Evolutionary conservation across 1,140 invertebrate species (phyloP).

Genomic region (Halictus rubicundus): DNA sequence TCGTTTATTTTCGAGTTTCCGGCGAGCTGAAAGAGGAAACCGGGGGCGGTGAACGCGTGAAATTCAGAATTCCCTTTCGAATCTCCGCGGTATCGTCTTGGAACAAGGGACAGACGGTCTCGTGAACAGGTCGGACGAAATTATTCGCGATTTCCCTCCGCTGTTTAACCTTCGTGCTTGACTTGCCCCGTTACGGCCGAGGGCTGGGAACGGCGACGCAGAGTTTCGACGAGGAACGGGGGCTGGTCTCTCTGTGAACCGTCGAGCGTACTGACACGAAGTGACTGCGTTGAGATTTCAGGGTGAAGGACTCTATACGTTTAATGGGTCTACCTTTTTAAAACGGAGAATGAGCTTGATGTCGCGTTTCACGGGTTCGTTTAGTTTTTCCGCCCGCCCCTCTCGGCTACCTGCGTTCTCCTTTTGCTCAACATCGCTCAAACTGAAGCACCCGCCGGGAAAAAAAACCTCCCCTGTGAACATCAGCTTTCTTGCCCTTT

Average conservation of each 20-base stretch:
- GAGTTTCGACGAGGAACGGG: background rate
- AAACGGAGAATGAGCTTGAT: background rate
- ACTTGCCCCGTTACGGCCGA: background rate
- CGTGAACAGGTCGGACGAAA: conserved; percentile 9
- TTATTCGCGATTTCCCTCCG: conserved; percentile 23
- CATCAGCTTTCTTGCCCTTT: background rate
- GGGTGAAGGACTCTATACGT: conserved; percentile 18
- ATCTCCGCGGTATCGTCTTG: conserved; percentile 16
- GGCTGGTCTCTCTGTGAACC: background rate
- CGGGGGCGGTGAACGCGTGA: too few species aligned
- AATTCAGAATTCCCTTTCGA: conserved; percentile 36
- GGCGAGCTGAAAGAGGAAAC: background rate
- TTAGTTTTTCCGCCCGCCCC: background rate
- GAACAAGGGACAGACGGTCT: conserved; percentile 1
- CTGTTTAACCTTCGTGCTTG: conserved; percentile 5
- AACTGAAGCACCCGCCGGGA: background rate
- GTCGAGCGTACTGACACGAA: conserved; percentile 10
- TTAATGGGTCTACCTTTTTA: conserved; percentile 23
- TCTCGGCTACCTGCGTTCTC: background rate
- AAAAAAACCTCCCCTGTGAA: conserved; percentile 1
- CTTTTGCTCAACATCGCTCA: conserved; percentile 11
- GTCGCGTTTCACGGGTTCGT: conserved; percentile 2
- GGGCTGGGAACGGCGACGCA: background rate
- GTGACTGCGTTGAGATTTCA: conserved; percentile 43
- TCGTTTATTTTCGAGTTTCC: conserved; percentile 27